phyloP scores from a whole-genome alignment of 2,888 invertebrate genomes.

The Onthophagus sagittarius region DNA sequence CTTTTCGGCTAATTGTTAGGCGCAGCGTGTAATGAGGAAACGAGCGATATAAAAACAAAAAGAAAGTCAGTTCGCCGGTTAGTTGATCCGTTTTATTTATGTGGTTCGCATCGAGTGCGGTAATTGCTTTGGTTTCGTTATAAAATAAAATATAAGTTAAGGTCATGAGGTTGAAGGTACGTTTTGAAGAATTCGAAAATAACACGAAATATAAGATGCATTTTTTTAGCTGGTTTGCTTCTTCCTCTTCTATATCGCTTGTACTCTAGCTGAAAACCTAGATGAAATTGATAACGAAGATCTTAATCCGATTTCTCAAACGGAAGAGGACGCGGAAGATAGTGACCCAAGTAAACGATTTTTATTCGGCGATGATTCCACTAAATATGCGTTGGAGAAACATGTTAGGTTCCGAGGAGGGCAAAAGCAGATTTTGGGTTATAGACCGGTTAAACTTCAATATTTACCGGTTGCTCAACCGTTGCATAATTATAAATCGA shows the following conservation, averaged over 20 bases:
- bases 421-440: slow-evolving; percentile 21
- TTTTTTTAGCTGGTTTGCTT: neutral
- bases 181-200: neutral
- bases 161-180: slow-evolving; percentile 19
- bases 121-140: slow-evolving; percentile 12
- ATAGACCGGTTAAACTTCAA: slow-evolving; percentile 20
- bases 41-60: slow-evolving; percentile 25
- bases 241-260: slow-evolving; percentile 13
- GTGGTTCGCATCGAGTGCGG: slow-evolving; percentile 1
- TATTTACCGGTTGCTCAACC: slow-evolving; percentile 22
- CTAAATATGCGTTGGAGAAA: slow-evolving; percentile 20
- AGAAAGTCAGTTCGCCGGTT: slow-evolving; percentile 22
- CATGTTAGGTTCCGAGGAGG: slow-evolving; percentile 20
- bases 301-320: slow-evolving; percentile 21
- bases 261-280: slow-evolving; percentile 16
- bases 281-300: slow-evolving; percentile 16
- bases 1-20: slow-evolving; percentile 22
- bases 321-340: slow-evolving; percentile 13
- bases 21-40: slow-evolving; percentile 24
- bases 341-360: slow-evolving; percentile 23
- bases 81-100: slow-evolving; percentile 20
- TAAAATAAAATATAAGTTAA: neutral
- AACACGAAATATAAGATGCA: neutral
- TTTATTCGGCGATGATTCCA: slow-evolving; percentile 16
- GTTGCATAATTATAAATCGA: slow-evolving; percentile 7